These are phyloP conservation scores for Callionymus lyra DNA, from an alignment of 2,113 vertebrate genomes.

Conservation along the genomic window DNA sequence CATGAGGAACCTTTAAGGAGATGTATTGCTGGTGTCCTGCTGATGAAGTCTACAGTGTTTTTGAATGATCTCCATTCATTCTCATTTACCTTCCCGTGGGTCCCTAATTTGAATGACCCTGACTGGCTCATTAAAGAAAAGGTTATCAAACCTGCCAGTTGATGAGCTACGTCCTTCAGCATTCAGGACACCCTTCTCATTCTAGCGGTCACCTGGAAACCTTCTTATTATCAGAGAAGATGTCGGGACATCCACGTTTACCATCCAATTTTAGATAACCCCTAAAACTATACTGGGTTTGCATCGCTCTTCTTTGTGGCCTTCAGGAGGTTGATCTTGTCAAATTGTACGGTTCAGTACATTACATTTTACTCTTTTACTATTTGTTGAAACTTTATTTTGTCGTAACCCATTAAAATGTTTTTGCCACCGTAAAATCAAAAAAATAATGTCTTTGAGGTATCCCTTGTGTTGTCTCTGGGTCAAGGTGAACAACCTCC, in stretches of 20 bases:
- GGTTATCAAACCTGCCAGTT: slow-evolving; percentile 50
- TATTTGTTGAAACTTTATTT: neutral
- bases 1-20: slow-evolving; percentile 63
- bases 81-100: slow-evolving; percentile 57
- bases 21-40: slow-evolving; percentile 48
- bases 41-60: slow-evolving; percentile 59
- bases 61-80: slow-evolving; percentile 63
- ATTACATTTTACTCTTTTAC: neutral
- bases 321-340: too few relatives aligned
- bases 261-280: too few relatives aligned
- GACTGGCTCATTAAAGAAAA: slow-evolving; percentile 54
- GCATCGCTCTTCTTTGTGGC: too few relatives aligned
- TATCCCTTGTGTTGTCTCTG: too few relatives aligned
- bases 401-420: neutral
- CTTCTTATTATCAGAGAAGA: slow-evolving; percentile 1
- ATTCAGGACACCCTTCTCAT: slow-evolving; percentile 23
- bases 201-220: slow-evolving; percentile 18
- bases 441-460: too few relatives aligned
- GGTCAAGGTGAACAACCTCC: too few relatives aligned
- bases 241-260: too few relatives aligned
- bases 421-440: neutral
- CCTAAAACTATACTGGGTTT: too few relatives aligned
- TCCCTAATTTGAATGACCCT: slow-evolving; percentile 63
- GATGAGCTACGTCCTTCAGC: slow-evolving; percentile 34
- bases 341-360: too few relatives aligned